Evolutionary conservation across 2,888 invertebrate genomes (phyloP), one percentile per base, ranked within the genome.

Genomic region (Nymphalis c-album): DNA sequence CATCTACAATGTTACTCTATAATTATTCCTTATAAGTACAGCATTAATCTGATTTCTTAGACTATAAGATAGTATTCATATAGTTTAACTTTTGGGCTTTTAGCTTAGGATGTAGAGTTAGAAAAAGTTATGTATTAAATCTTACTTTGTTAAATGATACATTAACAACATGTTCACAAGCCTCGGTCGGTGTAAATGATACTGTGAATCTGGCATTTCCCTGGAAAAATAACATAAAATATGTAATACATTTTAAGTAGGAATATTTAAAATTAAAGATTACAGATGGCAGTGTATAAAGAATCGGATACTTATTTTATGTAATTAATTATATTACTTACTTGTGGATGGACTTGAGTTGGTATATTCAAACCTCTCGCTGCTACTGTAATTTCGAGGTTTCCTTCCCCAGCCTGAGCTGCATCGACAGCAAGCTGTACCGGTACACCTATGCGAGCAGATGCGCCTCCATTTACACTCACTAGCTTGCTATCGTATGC

Each of bases 361-460:
- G 98, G 98, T 79, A 98, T 98, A 84, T 98, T 97, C 73, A 97
- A 94, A 64, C 98, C 97, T 84, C 97, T 94, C 55, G 98, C 97
- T 71, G 97, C 97, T 77, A 99, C 98, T 60, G 98, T 98, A 75
- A 99, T 99, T 91, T 99, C 99, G 75, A 99, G 92, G 87, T 98
- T 98, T 63, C 99, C 99, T 91, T 99, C 99, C 13, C 99, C 99
- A 59, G 99, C 98, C 85, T 98, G 96, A 73, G 97, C 97, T 4
- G 98, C 98, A 86, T 99, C 98, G 63, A 99, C 98, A 20, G 97
- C 97, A 81, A 98, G 96, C 80, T 98, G 97, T n/a, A 98, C 97
- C 6, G 97, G 96, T 74, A 98, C 95, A 63, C 98, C 98, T 13
- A 98, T 96, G 31, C 91, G 78, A 16, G 91, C 90, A 66, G 95